These are phyloP conservation scores for Apodemia mormo DNA, from an alignment of 2,888 invertebrate genomes.

Conservation along the genomic window DNA sequence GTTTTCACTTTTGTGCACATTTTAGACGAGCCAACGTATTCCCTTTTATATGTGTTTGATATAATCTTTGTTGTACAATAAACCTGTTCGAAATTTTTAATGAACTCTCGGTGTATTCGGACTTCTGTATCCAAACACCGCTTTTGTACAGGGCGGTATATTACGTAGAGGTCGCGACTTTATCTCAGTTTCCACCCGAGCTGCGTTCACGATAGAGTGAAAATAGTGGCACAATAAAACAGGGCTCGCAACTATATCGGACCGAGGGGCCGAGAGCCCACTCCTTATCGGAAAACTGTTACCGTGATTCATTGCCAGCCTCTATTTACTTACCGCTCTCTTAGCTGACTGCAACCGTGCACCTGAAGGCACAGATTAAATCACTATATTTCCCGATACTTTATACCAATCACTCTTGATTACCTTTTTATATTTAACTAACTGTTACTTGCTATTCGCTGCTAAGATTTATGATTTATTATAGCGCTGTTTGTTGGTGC, in stretches of 20 bases:
- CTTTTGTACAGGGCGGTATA: slow-evolving; percentile 47
- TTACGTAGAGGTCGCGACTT: slow-evolving; percentile 70
- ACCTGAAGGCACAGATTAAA: slow-evolving; percentile 35
- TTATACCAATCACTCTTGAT: neutral
- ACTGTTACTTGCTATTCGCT: too few relatives aligned
- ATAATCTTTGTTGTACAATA: neutral
- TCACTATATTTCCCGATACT: neutral
- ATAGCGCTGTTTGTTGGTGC: too few relatives aligned
- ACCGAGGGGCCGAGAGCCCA: slow-evolving; percentile 49
- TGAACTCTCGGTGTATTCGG: slow-evolving; percentile 23
- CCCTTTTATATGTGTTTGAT: too few relatives aligned
- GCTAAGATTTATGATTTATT: too few relatives aligned
- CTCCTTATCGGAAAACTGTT: slow-evolving; percentile 75
- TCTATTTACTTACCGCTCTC: slow-evolving; percentile 59
- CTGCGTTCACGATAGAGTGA: slow-evolving; percentile 72
- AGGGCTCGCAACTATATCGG: slow-evolving; percentile 58
- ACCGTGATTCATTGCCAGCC: slow-evolving; percentile 67
- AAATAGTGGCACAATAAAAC: slow-evolving; percentile 78
- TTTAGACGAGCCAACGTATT: too few relatives aligned
- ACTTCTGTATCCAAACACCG: slow-evolving; percentile 42
- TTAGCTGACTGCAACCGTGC: slow-evolving; percentile 34
- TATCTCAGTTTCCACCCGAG: slow-evolving; percentile 76
- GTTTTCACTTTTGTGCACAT: too few relatives aligned
- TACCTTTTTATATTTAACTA: too few relatives aligned
- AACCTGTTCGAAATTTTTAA: neutral